Conservation (phyloP, 2,888 invertebrate species). For the Caradrina clavipalpis region DNA sequence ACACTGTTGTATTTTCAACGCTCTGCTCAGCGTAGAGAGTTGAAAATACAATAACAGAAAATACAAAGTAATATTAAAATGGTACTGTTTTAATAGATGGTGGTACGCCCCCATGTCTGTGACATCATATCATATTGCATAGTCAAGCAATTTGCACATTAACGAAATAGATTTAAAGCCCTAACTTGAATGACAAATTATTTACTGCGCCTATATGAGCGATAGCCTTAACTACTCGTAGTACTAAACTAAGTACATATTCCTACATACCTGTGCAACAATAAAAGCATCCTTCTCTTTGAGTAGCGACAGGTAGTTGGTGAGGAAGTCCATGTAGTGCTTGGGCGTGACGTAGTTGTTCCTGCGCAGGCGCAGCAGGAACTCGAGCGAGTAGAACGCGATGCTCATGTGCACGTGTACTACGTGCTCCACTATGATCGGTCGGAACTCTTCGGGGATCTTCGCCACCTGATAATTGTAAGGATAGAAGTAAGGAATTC, state of each 20-base stretch:
- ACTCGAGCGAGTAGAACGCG: constrained; percentile 93
- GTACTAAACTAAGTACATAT: background rate
- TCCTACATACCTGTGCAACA: constrained; percentile 84
- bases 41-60: too few relatives aligned
- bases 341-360: constrained; percentile 98
- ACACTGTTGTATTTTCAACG: too few relatives aligned
- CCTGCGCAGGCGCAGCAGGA: constrained; percentile 93
- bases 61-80: too few relatives aligned
- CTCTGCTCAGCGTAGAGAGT: too few relatives aligned
- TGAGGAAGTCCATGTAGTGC: constrained; percentile 97
- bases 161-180: too few relatives aligned
- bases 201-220: too few relatives aligned
- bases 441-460: constrained; percentile 93
- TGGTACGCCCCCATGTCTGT: too few relatives aligned
- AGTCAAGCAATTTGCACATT: too few relatives aligned
- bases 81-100: too few relatives aligned
- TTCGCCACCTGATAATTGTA: constrained; percentile 89
- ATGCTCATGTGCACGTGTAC: constrained; percentile 96
- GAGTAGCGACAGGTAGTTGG: constrained; percentile 94
- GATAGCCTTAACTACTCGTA: background rate
- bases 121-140: too few relatives aligned
- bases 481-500: too few relatives aligned
- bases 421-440: constrained; percentile 95
- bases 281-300: constrained; percentile 93
- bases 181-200: too few relatives aligned